These are phyloP conservation scores for Anabacerthia variegaticeps DNA, from an alignment of 2,797 vertebrate genomes.

Conservation along the genomic window DNA sequence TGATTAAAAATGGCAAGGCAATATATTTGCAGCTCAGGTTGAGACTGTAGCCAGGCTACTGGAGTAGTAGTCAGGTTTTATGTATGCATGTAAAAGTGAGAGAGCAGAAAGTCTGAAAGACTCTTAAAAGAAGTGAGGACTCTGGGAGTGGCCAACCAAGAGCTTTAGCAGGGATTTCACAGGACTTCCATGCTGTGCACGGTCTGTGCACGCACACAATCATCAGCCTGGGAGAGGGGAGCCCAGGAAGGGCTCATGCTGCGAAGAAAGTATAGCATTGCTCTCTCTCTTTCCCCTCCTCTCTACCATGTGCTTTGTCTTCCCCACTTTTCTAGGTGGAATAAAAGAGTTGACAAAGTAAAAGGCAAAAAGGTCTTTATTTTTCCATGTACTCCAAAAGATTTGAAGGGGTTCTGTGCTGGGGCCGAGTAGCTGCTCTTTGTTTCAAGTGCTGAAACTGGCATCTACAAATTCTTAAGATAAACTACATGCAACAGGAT, in stretches of 20 bases:
- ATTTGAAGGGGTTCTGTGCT: not conserved
- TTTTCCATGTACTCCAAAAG: not conserved
- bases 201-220: fast-evolving
- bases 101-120: not conserved
- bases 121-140: not conserved
- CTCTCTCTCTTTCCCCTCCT: not conserved
- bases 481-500: not conserved
- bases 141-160: not conserved
- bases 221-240: not conserved
- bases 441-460: not conserved
- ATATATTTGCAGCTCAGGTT: not conserved
- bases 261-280: fast-evolving
- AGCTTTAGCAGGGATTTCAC: not conserved
- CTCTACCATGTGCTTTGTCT: not conserved
- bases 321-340: not conserved
- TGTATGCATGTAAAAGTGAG: not conserved
- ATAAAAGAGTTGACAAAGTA: not conserved
- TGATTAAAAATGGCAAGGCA: not conserved
- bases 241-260: not conserved
- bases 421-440: not conserved
- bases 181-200: fast-evolving
- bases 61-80: not conserved
- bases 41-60: not conserved
- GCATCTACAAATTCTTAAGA: not conserved
- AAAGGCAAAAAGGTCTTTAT: constrained; percentile 6